These are phyloP conservation scores for Eueremaeus valkanovi DNA, from an alignment of 2,888 invertebrate species.

Conservation along the genomic window DNA sequence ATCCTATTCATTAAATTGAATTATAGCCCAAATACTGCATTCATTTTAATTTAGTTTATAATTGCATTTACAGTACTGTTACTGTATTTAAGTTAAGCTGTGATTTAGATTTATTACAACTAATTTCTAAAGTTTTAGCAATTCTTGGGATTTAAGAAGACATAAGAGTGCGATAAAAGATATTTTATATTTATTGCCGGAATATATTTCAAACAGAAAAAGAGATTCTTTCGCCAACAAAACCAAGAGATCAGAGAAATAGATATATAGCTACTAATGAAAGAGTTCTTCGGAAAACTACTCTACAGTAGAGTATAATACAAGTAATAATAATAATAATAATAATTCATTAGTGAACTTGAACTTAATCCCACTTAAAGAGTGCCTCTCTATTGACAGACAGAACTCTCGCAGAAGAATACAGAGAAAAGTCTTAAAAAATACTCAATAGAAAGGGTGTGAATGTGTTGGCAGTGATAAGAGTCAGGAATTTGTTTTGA, in stretches of 20 bases:
- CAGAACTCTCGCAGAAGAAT: not conserved
- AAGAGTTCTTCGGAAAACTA: not conserved
- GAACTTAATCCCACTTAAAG: constrained; percentile 4
- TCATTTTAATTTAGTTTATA: not conserved
- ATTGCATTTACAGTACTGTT: not conserved
- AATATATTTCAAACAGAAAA: not conserved
- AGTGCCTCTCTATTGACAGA: not conserved
- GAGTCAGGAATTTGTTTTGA: not conserved
- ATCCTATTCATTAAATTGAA: not conserved
- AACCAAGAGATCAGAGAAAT: not conserved
- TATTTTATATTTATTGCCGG: not conserved
- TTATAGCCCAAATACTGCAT: not conserved
- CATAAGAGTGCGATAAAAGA: not conserved
- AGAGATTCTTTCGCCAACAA: not conserved
- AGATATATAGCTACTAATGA: not conserved
- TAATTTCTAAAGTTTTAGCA: not conserved
- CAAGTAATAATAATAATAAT: no score
- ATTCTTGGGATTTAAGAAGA: not conserved
- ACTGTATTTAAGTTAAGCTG: not conserved
- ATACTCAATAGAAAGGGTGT: no score
- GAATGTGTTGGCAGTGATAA: no score
- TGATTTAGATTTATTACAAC: constrained; percentile 16
- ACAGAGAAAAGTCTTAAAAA: not conserved
- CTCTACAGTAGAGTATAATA: no score
- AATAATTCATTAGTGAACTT: constrained; percentile 13